A percentile compares a stretch with the other conserved stretches of the same genome.
These are phyloP conservation scores for Drosophila parabipectinata DNA, from an alignment of 1,140 invertebrate genomes.

Conservation along the genomic window DNA sequence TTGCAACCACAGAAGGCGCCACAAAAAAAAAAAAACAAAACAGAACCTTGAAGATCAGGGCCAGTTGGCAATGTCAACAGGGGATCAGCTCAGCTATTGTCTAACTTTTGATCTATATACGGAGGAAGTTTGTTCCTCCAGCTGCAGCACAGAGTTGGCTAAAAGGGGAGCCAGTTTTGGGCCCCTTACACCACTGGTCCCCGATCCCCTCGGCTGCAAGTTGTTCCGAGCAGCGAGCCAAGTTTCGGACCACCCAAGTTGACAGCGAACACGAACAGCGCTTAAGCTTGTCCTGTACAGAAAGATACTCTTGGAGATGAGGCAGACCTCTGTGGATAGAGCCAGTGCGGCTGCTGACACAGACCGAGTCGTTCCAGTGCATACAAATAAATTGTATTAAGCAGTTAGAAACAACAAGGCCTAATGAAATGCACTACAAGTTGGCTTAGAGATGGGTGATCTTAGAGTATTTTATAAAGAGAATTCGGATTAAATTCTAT, in stretches of 20 bases:
- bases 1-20: constrained; percentile 15
- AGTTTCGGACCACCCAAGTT: constrained; percentile 82
- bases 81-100: constrained; percentile 57
- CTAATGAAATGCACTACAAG: constrained; percentile 70
- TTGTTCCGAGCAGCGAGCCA: constrained; percentile 40
- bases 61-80: constrained; percentile 23
- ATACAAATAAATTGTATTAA: constrained; percentile 79
- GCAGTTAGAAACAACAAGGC: constrained; percentile 71
- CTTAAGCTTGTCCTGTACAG: constrained; percentile 75
- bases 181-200: neutral
- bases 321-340: constrained; percentile 12
- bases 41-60: neutral
- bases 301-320: constrained; percentile 11
- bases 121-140: constrained; percentile 5
- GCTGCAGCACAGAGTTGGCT: constrained; percentile 41
- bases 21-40: neutral
- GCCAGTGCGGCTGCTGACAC: constrained; percentile 42
- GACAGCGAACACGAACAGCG: constrained; percentile 83
- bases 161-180: constrained; percentile 14
- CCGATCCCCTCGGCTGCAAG: constrained; percentile 2
- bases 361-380: constrained; percentile 46
- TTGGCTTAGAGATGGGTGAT: constrained; percentile 32
- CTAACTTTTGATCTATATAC: constrained; percentile 70
- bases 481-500: neutral
- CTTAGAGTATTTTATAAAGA: neutral